Conservation (phyloP, 2,888 invertebrate genomes). For the Mamestra brassicae region DNA sequence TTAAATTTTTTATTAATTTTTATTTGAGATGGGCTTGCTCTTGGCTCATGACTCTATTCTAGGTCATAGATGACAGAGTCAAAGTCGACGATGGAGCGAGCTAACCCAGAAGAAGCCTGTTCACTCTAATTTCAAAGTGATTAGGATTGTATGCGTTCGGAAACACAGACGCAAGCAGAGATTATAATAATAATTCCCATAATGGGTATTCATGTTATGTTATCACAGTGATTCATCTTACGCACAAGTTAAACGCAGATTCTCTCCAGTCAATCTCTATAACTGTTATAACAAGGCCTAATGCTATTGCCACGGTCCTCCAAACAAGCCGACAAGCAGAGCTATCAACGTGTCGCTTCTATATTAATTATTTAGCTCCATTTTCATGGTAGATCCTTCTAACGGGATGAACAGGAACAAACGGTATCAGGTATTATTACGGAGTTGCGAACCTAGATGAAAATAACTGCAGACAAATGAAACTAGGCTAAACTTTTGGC, state of each 20-base stretch:
- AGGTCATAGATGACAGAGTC: too few species aligned
- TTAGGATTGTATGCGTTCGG: too few species aligned
- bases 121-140: too few species aligned
- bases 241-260: constrained; percentile 25
- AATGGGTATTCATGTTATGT: too few species aligned
- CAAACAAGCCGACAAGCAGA: constrained; percentile 51
- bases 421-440: constrained; percentile 50
- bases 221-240: background rate
- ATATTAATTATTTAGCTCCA: constrained; percentile 47
- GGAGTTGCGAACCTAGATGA: background rate
- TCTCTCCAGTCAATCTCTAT: constrained; percentile 37
- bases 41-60: too few species aligned
- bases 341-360: constrained; percentile 53
- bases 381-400: constrained; percentile 53
- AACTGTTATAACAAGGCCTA: constrained; percentile 56
- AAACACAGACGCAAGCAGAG: too few species aligned
- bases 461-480: background rate
- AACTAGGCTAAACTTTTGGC: too few species aligned
- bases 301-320: constrained; percentile 50
- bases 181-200: too few species aligned
- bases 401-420: constrained; percentile 52
- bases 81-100: too few species aligned
- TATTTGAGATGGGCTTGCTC: too few species aligned
- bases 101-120: too few species aligned
- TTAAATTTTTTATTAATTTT: too few species aligned